These are phyloP conservation scores for Zele albiditarsus DNA, from an alignment of 2,888 invertebrate genomes.

Conservation along the genomic window DNA sequence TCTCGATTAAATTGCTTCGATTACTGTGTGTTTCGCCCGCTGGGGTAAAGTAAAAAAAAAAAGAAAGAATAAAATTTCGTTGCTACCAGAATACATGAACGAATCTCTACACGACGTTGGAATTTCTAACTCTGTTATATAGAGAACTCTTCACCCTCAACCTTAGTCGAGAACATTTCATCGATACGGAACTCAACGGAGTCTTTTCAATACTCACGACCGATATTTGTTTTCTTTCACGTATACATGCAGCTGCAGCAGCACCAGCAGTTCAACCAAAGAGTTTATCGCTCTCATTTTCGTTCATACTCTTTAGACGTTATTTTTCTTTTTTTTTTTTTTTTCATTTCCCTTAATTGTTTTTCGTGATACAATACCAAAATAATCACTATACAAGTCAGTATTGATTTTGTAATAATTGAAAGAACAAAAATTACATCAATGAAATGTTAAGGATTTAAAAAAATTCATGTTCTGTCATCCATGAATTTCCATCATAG, in stretches of 20 bases:
- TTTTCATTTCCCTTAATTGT: background rate
- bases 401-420: background rate
- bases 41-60: background rate
- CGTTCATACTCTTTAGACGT: background rate
- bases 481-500: background rate
- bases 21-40: constrained; percentile 33
- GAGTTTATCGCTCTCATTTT: background rate
- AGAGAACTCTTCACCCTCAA: background rate
- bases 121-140: constrained; percentile 12
- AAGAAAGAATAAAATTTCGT: background rate
- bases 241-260: background rate
- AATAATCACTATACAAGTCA: background rate
- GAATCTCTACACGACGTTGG: background rate
- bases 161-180: background rate
- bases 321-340: background rate
- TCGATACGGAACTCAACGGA: background rate
- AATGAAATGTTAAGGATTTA: background rate
- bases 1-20: constrained; percentile 40
- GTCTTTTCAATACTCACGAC: constrained; percentile 6
- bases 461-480: background rate
- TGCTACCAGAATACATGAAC: constrained; percentile 5
- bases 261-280: background rate
- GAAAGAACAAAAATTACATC: background rate
- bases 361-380: background rate
- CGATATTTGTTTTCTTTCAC: background rate